Evolutionary conservation across 2,113 vertebrate species (phyloP).

Genomic region (Grallaria varia): DNA sequence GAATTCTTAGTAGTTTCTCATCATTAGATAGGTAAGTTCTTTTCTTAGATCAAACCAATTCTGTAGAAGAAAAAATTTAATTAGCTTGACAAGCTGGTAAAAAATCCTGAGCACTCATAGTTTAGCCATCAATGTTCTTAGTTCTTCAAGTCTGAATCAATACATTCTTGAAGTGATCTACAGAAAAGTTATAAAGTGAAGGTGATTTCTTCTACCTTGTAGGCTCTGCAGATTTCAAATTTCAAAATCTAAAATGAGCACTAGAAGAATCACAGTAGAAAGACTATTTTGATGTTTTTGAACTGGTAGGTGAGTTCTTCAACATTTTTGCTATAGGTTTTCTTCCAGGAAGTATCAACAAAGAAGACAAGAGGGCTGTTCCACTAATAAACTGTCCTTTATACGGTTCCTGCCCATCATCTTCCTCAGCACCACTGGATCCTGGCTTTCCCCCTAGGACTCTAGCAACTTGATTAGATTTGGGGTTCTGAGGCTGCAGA

Average conservation of each 20-base stretch:
- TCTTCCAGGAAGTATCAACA: background rate
- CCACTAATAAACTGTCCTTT: background rate
- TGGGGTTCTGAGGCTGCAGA: constrained; percentile 36
- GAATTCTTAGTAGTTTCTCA: background rate
- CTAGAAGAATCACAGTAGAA: background rate
- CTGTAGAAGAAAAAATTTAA: background rate
- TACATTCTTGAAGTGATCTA: background rate
- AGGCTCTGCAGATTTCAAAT: background rate
- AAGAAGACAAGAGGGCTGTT: background rate
- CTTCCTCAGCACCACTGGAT: background rate
- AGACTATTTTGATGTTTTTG: background rate
- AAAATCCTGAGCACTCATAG: background rate
- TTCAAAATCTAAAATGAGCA: background rate
- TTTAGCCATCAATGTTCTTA: background rate
- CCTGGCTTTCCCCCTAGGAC: background rate
- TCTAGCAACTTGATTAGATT: background rate
- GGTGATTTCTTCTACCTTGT: background rate
- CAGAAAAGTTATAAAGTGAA: background rate
- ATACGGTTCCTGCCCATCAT: background rate
- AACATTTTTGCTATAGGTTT: background rate
- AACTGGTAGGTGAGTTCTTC: background rate
- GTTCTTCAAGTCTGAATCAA: background rate
- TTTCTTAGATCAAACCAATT: background rate
- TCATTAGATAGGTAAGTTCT: background rate
- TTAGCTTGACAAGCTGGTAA: background rate